phyloP scores from a whole-genome alignment of 2,888 invertebrate genomes.

The Harpagoxenus sublaevis region DNA sequence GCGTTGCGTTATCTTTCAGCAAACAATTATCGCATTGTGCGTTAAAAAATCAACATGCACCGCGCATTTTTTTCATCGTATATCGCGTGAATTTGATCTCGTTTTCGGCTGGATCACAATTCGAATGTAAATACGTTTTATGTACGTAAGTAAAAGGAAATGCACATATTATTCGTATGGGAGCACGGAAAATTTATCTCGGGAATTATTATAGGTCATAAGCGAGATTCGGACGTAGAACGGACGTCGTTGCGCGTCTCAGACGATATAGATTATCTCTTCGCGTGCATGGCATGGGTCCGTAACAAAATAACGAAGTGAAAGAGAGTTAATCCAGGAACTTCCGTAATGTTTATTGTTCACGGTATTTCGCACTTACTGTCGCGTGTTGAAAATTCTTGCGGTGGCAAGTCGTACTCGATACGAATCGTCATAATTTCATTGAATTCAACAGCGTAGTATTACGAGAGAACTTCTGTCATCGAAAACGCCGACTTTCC shows the following conservation, averaged over 20 bases:
- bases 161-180: neutral
- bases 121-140: neutral
- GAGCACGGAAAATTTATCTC: neutral
- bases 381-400: neutral
- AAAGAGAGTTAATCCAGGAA: constrained; percentile 32
- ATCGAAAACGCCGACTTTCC: neutral
- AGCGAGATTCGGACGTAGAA: neutral
- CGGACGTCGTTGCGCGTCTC: constrained; percentile 1
- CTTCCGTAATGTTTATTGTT: constrained; percentile 43
- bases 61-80: neutral
- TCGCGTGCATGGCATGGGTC: constrained; percentile 16
- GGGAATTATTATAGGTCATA: neutral
- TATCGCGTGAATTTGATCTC: constrained; percentile 5
- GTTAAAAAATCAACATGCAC: neutral
- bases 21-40: constrained; percentile 34
- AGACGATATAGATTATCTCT: constrained; percentile 30
- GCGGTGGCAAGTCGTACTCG: neutral
- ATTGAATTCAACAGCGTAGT: constrained; percentile 1
- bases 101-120: neutral
- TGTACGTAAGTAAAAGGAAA: neutral
- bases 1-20: constrained; percentile 16
- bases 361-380: constrained; percentile 32
- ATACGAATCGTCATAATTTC: neutral
- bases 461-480: neutral
- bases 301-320: neutral